phyloP scores from a whole-genome alignment of 2,888 invertebrate species.

The Terebella lapidaria region DNA sequence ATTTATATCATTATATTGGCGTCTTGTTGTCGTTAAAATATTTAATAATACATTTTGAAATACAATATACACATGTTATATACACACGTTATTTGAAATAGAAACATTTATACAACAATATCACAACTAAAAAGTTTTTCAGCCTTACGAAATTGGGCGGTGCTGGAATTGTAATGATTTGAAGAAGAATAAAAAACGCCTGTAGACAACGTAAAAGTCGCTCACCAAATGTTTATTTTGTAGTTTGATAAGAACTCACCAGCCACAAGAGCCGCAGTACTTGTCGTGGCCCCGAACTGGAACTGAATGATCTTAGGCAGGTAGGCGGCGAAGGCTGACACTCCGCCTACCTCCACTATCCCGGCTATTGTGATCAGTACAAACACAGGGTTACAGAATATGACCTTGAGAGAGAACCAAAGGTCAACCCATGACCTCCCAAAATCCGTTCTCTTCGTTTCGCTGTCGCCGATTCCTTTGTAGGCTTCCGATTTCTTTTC shows the following conservation, averaged over 20 bases:
- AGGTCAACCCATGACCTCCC: constrained; percentile 5
- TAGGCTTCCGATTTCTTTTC: constrained; percentile 5
- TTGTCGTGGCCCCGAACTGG: constrained; percentile 2
- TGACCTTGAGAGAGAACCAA: background rate
- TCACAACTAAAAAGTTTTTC: too few species aligned
- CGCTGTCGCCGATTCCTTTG: constrained; percentile 1
- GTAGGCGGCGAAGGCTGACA: constrained; percentile 6
- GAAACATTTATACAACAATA: too few species aligned
- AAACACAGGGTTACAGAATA: constrained; percentile 4
- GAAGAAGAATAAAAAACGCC: too few species aligned
- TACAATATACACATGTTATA: too few species aligned
- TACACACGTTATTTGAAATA: too few species aligned
- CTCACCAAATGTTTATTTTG: too few species aligned
- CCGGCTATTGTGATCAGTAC: constrained; percentile 1
- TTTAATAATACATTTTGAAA: too few species aligned
- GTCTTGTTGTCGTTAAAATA: too few species aligned
- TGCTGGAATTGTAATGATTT: too few species aligned
- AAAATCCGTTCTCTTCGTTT: background rate
- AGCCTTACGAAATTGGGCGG: too few species aligned
- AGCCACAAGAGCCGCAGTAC: background rate
- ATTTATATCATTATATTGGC: too few species aligned
- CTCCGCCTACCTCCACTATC: background rate
- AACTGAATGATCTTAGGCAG: constrained; percentile 9
- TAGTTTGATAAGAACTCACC: constrained; percentile 1
- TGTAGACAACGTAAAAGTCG: too few species aligned